Evolutionary conservation across 2,797 vertebrate genomes (phyloP), one percentile per base, ranked within the genome.

Genomic region (Rhynchotus rufescens): DNA sequence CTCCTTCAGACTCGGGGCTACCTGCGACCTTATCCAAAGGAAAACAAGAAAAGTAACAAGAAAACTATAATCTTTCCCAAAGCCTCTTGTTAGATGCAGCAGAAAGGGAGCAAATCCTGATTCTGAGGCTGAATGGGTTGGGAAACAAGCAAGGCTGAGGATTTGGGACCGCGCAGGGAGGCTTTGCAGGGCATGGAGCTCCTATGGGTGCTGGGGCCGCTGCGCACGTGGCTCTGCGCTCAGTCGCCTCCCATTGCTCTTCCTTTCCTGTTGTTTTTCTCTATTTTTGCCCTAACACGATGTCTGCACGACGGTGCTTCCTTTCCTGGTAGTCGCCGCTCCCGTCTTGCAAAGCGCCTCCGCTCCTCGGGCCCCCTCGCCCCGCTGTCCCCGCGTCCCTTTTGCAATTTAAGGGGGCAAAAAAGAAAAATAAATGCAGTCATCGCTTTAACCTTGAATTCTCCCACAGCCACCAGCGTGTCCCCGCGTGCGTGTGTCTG

Each of bases 401-500:
- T 64, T 34, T 28, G 32, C 11, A 5, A 44, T 52, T 78, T 71
- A 15, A 16, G 9, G 15, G 36, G 15, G 34, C 60, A 68, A 28
- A 66, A 52, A 12, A 52, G 22, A 23, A 49, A 49, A 49, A 49
- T 23, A 49, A 49, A 17, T 59, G 42, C 80, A 7, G 5, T 77
- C 62, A 88, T 85, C 68, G 83, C n/a, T 4, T 83, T 93, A 77
- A 66, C 94, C 96, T 94, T 89, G 94, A 94, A 62, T 68, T 85
- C 81, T 91, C 87, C 88, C 10, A 9, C 66, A 73, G 88, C 89
- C 83, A 38, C 80, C 6, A 15, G 86, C 30, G 90, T 60, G 85
- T 88, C 86, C 19, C 59, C 54, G 36, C 72, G 75, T 90, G 59
- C 28, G 2, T 16, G 20, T 68, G 81, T 71, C 28, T 71, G 92